Evolutionary conservation across 2,797 vertebrate genomes (phyloP), one percentile per base, ranked within the genome.

Genomic region (Lindbergichthys nudifrons): DNA sequence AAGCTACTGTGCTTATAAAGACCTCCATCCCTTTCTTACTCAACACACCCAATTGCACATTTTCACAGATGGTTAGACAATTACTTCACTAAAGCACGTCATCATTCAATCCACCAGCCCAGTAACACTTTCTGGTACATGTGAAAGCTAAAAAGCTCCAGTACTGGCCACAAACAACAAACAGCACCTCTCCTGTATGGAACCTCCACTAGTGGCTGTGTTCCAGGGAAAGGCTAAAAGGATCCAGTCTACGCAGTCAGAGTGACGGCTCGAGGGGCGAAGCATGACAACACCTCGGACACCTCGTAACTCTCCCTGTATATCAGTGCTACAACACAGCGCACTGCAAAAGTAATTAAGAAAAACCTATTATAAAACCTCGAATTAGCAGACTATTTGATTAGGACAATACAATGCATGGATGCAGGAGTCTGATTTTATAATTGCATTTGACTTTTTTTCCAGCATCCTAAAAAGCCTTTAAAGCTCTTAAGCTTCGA

Each of bases 231-330:
- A 65, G 69, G 32, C 54, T 64, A 70, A 41, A 54, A 70, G 60
- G 70, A 82, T 71, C 41, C 14, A 62, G 52, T 56, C 50, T 18
- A 50, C 53, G 19, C 13, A 65, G 65, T 60, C 45, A 10, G 50
- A 21, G 43, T 32, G 10, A 65, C 30, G 79, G 72, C 75, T 68
- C 36, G 45, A 53, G 48, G 0, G 6, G 57, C 3, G 56, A 58
- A 72, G 46, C 43, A 56, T 69, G 26, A 83, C 75, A 74, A 41
- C 77, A 72, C 15, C 14, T 75, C 74, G 68, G 32, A 64, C 50
- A 61, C 30, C 58, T 66, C 45, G 43, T 32, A 42, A 61, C 11
- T 56, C 8, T 42, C 5, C 47, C 21, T 39, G 7, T 36, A 30
- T 42, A 26, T 59, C 11, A 58, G 26, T 36, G 14, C 60, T 26